Evolutionary conservation across 2,113 vertebrate genomes (phyloP).

Genomic region (Brienomyrus longianalis): DNA sequence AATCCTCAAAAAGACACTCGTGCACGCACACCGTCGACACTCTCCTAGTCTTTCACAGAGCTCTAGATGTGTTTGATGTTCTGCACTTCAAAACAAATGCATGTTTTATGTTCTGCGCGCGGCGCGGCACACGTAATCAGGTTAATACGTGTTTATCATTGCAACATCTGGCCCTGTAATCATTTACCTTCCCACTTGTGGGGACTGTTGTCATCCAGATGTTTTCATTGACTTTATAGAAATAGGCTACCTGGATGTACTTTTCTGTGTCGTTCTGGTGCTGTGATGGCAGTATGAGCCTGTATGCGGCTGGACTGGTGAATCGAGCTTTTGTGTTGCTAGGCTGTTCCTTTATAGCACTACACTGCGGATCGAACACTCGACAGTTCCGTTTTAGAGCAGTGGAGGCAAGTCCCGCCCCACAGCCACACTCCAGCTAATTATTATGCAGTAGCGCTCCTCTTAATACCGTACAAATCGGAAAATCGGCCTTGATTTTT

Average conservation of each 20-base stretch:
- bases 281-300: neutral
- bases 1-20: neutral
- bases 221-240: slow-evolving; percentile 25
- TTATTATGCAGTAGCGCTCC: neutral
- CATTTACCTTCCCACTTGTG: slow-evolving; percentile 25
- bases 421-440: neutral
- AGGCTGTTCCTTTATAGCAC: neutral
- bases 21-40: neutral
- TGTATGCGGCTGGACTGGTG: neutral
- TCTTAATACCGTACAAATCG: neutral
- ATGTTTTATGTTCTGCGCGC: slow-evolving; percentile 19
- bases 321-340: neutral
- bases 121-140: slow-evolving; percentile 18
- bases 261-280: slow-evolving; percentile 10
- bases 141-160: slow-evolving; percentile 28
- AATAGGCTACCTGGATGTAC: neutral
- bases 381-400: neutral
- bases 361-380: neutral
- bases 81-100: slow-evolving; percentile 21
- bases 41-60: neutral
- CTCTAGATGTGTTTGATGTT: slow-evolving; percentile 9
- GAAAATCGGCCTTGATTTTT: neutral
- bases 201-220: slow-evolving; percentile 26
- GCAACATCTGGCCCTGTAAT: slow-evolving; percentile 30
- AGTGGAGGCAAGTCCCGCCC: neutral